Evolutionary conservation across 2,113 vertebrate genomes (phyloP), one percentile per base, ranked within the genome.

Genomic region (Holacanthus passer): DNA sequence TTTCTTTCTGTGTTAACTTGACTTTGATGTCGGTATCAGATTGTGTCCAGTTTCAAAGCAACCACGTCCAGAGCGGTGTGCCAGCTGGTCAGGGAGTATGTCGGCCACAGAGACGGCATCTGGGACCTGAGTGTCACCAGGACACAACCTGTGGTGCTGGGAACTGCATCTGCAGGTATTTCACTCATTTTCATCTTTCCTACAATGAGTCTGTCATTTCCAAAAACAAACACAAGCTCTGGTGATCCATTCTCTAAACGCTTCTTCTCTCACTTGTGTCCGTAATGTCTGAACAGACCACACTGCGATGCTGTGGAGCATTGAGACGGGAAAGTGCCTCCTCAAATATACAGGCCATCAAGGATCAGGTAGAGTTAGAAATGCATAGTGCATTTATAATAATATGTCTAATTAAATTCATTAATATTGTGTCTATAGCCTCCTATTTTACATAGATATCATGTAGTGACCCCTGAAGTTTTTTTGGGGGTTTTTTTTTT

Each of bases 1-100:
- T 20, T 27, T 48, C 22, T 5, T 13, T 53, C 45, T 0, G 52
- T 10, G 8, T 60, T 89, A 71, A 86, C 55, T 0, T 6, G 13
- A 7, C 1, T 14, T 62, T 45, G 7, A 5, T 78, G 52, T 75
- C 13, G 13, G 13, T 48, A 84, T 92, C 88, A 99, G 98, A 99
- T 99, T 35, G 98, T 99, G 82, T 99, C 97, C 93, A 99, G 98
- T 92, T 99, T 99, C 92, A 99, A 99, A 94, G 97, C 98, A 31
- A 99, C 98, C 87, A 98, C 98, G 0, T 98, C 98, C 29, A 94
- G 98, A 82, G 98, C 98, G 0, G 96, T 98, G 79, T 99, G 98
- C 92, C 98, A 99, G 83, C 95, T 99, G 84, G 96, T 98, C 82
- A 96, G 96, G 87, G 97, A 99, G 81, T 99, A 99, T 24, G 93